phyloP scores from a whole-genome alignment of 2,888 invertebrate species.

The Lymantria monacha region DNA sequence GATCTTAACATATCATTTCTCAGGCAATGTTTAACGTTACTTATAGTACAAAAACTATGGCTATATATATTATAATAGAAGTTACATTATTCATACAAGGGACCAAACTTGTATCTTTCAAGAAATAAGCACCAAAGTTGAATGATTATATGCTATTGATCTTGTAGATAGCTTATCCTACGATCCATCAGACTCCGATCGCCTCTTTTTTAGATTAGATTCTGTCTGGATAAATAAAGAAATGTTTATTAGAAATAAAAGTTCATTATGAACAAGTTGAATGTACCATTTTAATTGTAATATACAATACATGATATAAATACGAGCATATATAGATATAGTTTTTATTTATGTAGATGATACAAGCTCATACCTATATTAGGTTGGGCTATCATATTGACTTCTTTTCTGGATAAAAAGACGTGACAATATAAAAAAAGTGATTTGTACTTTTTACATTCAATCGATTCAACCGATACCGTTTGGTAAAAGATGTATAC shows the following conservation, averaged over 20 bases:
- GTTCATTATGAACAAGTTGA: neutral
- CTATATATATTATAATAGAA: no score
- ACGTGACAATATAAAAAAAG: no score
- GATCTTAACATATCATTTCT: no score
- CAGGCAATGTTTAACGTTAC: no score
- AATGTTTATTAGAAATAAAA: slow-evolving; percentile 1
- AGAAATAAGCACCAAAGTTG: slow-evolving; percentile 22
- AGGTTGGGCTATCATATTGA: no score
- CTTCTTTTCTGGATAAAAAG: no score
- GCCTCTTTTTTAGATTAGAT: slow-evolving; percentile 20
- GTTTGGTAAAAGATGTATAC: neutral
- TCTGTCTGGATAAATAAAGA: slow-evolving; percentile 11
- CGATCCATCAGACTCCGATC: slow-evolving; percentile 25
- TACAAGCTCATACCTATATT: no score
- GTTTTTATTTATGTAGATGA: no score
- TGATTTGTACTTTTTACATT: neutral
- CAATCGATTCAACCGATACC: neutral
- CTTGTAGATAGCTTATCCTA: slow-evolving; percentile 16
- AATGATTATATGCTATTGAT: slow-evolving; percentile 21
- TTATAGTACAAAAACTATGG: no score
- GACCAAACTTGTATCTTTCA: neutral
- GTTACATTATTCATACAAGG: no score
- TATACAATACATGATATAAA: no score
- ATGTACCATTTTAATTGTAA: neutral
- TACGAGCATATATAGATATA: no score